Base-by-base conservation (phyloP, 1,140 invertebrate genomes). In the Episyrphus balteatus region DNA sequence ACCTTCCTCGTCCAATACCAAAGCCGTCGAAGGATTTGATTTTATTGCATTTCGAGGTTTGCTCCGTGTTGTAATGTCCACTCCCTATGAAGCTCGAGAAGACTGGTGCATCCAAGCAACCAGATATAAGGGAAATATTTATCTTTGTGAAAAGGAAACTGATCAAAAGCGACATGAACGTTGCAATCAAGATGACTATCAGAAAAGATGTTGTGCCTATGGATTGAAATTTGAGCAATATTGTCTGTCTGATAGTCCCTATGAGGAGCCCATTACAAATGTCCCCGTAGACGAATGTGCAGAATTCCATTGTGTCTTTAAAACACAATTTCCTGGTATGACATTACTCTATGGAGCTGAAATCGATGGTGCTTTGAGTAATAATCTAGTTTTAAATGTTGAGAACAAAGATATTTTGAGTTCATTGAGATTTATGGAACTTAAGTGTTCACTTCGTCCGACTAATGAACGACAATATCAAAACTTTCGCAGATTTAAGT, bases 151-250 rank as follows among this genome's bases (percentile, higher is more conserved):
- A n/a, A 76, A 75, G 66, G 74, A 83, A n/a, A 82, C 80, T 2
- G 73, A 78, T 43, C 66, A 78, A 49, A 75, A 75, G 55, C 72
- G 70, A 51, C 30, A 56, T 42, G 48, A 68, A 36, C 68, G 70
- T 51, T 47, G 51, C 33, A 70, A 71, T 49, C 61, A 61, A 56
- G 72, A 74, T 37, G 64, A 72, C 15, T 61, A 60, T 48, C 69
- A 78, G 21, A 72, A 78, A 56, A 60, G 69, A 51, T 80, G 78
- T 68, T 66, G 58, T 30, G 78, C 77, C 19, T 85, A 82, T 82
- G 86, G 85, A 15, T 81, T 74, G 60, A 87, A 88, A 65, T 89
- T 90, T 77, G 85, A 89, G 60, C 81, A 86, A 50, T 88, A 77
- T 62, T 57, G 88, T 44, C 64, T 21, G 3, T n/a, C 40, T 5